Evolutionary conservation across 2,888 invertebrate species (phyloP).

Genomic region (Dolichopus griseipennis): DNA sequence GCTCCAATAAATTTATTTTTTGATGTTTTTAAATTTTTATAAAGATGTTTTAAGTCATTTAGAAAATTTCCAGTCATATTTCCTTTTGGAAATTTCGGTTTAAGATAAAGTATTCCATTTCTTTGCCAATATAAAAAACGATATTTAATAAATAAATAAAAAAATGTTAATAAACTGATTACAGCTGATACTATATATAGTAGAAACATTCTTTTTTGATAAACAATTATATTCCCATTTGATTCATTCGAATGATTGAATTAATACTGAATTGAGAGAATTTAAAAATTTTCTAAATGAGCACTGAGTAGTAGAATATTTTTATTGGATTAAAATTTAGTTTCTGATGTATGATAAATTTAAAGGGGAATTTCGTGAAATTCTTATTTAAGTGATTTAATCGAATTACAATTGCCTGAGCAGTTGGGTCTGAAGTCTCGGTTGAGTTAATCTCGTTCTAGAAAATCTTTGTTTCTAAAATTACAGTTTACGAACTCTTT

Average conservation of each 20-base stretch:
- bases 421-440: too few relatives aligned
- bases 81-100: slow-evolving; percentile 16
- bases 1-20: slow-evolving; percentile 29
- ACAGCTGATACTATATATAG: neutral
- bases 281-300: neutral
- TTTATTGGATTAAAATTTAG: too few relatives aligned
- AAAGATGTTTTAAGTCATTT: slow-evolving; percentile 12
- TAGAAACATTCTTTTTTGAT: neutral
- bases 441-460: too few relatives aligned
- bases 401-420: too few relatives aligned
- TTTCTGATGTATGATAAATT: too few relatives aligned
- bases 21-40: slow-evolving; percentile 17
- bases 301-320: too few relatives aligned
- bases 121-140: neutral
- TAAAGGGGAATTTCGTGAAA: too few relatives aligned
- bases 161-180: neutral
- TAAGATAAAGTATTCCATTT: slow-evolving; percentile 7
- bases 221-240: neutral
- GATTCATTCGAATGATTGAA: neutral
- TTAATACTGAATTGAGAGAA: neutral
- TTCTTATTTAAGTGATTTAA: too few relatives aligned
- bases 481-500: too few relatives aligned
- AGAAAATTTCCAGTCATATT: slow-evolving; percentile 11
- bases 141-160: slow-evolving; percentile 4
- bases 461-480: too few relatives aligned